Evolutionary conservation across 2,888 invertebrate genomes (phyloP).

Genomic region (Elegia similella): DNA sequence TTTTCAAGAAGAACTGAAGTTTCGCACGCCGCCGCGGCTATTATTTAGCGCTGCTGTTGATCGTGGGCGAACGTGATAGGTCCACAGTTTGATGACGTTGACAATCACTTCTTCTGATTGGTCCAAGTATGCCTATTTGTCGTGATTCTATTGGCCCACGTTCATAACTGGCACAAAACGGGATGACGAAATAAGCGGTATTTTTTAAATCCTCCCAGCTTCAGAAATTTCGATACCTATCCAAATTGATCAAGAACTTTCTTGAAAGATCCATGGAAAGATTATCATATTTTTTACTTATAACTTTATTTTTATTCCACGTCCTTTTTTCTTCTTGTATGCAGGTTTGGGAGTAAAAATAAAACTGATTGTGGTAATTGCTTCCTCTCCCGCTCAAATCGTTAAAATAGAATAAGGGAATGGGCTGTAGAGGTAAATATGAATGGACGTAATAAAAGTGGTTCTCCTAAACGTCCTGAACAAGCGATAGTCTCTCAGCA

Average conservation of each 20-base stretch:
- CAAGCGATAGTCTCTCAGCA: too few relatives aligned
- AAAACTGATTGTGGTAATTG: too few relatives aligned
- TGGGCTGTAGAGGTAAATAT: too few relatives aligned
- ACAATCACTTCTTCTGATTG: constrained; percentile 58
- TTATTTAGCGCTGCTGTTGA: constrained; percentile 80
- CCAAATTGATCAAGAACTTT: background rate
- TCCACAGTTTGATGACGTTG: constrained; percentile 64
- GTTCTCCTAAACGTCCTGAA: too few relatives aligned
- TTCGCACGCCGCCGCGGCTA: constrained; percentile 66
- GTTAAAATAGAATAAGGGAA: too few relatives aligned
- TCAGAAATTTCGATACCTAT: background rate
- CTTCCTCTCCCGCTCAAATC: too few relatives aligned
- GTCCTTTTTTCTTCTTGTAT: background rate
- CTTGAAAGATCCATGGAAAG: background rate
- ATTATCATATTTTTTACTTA: background rate
- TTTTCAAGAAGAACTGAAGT: constrained; percentile 72
- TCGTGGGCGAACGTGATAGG: constrained; percentile 84
- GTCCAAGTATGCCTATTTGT: constrained; percentile 79
- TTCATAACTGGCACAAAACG: constrained; percentile 63
- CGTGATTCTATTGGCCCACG: constrained; percentile 85
- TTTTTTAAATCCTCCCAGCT: constrained; percentile 43
- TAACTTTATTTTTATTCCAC: background rate
- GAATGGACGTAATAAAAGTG: too few relatives aligned
- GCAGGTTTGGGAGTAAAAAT: too few relatives aligned
- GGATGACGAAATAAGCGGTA: constrained; percentile 46